Evolutionary conservation across 2,888 invertebrate genomes (phyloP).

Genomic region (Anaspis maculata): DNA sequence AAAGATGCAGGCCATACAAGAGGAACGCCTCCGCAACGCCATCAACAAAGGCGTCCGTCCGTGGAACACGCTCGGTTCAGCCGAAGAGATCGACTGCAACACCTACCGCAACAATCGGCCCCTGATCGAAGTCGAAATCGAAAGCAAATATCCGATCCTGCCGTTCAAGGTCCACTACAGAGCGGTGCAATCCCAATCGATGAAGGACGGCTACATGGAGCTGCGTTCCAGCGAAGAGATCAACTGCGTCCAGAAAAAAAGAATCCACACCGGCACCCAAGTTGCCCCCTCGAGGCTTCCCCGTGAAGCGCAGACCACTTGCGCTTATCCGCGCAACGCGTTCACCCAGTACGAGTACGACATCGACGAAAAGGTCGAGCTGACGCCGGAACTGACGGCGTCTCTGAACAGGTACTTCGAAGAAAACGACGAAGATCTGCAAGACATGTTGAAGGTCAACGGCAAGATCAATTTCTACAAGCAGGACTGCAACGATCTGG

Average conservation of each 20-base stretch:
- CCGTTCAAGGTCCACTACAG: slow-evolving; percentile 42
- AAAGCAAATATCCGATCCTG: slow-evolving; percentile 51
- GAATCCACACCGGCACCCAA: slow-evolving; percentile 53
- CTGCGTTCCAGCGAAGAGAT: slow-evolving; percentile 51
- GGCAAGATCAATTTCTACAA: slow-evolving; percentile 50
- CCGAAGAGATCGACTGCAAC: slow-evolving; percentile 50
- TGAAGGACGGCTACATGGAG: slow-evolving; percentile 62
- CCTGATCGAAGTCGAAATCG: slow-evolving; percentile 59
- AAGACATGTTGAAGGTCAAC: slow-evolving; percentile 30
- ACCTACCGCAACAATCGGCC: slow-evolving; percentile 47
- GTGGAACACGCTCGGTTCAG: slow-evolving; percentile 51
- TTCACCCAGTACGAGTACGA: slow-evolving; percentile 59
- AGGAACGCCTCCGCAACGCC: slow-evolving; percentile 25
- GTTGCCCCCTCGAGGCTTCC: slow-evolving; percentile 43
- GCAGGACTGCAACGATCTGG: slow-evolving; percentile 52
- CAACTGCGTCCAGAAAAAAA: slow-evolving; percentile 47
- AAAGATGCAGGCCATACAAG: slow-evolving; percentile 49
- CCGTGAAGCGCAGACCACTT: slow-evolving; percentile 57
- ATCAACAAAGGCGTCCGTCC: slow-evolving; percentile 17
- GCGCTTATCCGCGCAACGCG: slow-evolving; percentile 58
- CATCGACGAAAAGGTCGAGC: slow-evolving; percentile 20
- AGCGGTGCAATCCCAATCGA: slow-evolving; percentile 48
- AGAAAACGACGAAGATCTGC: slow-evolving; percentile 29
- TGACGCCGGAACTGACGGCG: slow-evolving; percentile 11
- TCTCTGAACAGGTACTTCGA: slow-evolving; percentile 29